phyloP scores from a whole-genome alignment of 2,113 vertebrate genomes.

The Rhinolophus ferrumequinum region DNA sequence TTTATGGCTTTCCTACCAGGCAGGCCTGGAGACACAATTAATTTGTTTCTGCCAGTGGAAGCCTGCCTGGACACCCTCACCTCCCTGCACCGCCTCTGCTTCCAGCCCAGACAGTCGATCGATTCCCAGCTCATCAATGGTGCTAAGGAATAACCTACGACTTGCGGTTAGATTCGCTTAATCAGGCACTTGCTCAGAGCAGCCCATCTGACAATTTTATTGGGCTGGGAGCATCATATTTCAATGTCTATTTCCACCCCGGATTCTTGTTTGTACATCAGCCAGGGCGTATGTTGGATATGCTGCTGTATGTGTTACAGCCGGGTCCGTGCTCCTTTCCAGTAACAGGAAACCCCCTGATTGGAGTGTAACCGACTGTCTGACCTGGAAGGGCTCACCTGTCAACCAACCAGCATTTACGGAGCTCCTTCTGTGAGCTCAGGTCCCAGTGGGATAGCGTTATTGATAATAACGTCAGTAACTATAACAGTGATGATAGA shows the following conservation, averaged over 20 bases:
- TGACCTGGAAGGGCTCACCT: not conserved
- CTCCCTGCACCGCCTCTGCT: not conserved
- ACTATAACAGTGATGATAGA: too few species aligned
- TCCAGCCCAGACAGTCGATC: slow-evolving; percentile 60
- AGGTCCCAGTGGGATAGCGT: not conserved
- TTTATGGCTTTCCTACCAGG: slow-evolving; percentile 62
- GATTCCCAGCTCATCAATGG: slow-evolving; percentile 34
- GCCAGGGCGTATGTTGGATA: not conserved
- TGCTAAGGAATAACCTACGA: slow-evolving; percentile 33
- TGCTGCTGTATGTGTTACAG: not conserved
- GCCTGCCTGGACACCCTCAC: slow-evolving; percentile 33
- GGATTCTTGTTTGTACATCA: not conserved
- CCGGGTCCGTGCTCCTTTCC: not conserved
- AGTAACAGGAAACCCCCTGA: not conserved
- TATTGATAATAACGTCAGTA: not conserved
- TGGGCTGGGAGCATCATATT: slow-evolving; percentile 36
- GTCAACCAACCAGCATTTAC: not conserved
- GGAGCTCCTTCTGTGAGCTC: not conserved
- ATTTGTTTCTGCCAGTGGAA: slow-evolving; percentile 76
- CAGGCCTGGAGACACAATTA: slow-evolving; percentile 70
- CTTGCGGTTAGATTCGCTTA: slow-evolving; percentile 65
- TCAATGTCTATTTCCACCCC: slow-evolving; percentile 18
- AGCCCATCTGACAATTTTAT: slow-evolving; percentile 56
- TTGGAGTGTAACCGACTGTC: not conserved
- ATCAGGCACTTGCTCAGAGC: slow-evolving; percentile 73